Conservation (phyloP, 2,797 vertebrate genomes). For the Halcyon smyrnensis region DNA sequence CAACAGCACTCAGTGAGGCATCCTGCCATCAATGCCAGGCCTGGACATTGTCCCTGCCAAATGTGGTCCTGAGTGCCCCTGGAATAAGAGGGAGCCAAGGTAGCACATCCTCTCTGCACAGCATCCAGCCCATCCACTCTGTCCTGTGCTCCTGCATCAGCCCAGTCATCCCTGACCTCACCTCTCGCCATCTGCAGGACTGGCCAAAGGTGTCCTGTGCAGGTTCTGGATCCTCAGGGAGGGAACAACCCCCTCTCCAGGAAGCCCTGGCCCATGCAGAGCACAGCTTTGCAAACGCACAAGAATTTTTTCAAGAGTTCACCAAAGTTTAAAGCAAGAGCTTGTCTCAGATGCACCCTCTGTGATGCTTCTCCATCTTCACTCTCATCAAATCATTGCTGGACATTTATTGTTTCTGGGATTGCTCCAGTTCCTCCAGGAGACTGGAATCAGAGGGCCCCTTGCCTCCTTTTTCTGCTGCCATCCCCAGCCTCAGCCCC, state of each 20-base stretch:
- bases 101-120: background rate
- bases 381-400: conserved; percentile 42
- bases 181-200: background rate
- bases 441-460: conserved; percentile 46
- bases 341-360: conserved; percentile 33
- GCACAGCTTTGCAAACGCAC: conserved; percentile 30
- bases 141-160: background rate
- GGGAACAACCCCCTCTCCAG: background rate
- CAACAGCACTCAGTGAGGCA: background rate
- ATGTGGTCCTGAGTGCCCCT: background rate
- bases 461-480: conserved; percentile 22
- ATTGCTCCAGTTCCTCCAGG: conserved; percentile 50
- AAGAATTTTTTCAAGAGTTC: conserved; percentile 49
- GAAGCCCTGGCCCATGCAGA: conserved; percentile 6
- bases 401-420: conserved; percentile 74
- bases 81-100: background rate
- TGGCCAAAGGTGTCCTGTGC: background rate
- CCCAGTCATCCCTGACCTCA: background rate
- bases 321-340: background rate
- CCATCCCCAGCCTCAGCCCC: conserved; percentile 11
- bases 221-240: background rate
- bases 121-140: background rate
- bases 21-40: background rate
- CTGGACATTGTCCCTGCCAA: background rate
- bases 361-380: conserved; percentile 64